Evolutionary conservation across 2,888 invertebrate genomes (phyloP).

Genomic region (Patella ulyssiponensis): DNA sequence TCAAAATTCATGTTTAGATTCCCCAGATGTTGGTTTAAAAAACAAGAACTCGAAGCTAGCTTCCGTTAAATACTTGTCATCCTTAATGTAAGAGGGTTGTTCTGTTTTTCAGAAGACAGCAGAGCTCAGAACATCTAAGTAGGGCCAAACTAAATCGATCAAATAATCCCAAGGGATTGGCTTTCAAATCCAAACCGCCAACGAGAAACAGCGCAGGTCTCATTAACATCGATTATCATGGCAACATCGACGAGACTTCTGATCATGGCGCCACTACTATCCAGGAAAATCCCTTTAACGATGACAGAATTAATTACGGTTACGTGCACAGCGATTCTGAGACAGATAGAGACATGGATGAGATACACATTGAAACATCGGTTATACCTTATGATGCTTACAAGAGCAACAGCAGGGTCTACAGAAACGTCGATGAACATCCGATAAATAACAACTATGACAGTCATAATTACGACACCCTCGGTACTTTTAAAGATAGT

Average conservation of each 20-base stretch:
- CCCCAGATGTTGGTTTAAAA: too few species aligned
- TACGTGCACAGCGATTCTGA: constrained; percentile 48
- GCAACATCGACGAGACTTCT: constrained; percentile 43
- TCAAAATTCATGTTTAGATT: too few species aligned
- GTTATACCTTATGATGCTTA: constrained; percentile 47
- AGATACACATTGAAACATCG: constrained; percentile 54
- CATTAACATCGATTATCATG: constrained; percentile 42
- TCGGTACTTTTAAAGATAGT: constrained; percentile 47
- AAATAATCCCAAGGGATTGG: constrained; percentile 51
- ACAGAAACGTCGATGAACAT: constrained; percentile 35
- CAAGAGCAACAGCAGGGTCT: background rate
- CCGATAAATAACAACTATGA: constrained; percentile 20
- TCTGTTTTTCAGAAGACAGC: constrained; percentile 42
- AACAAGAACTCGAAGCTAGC: too few species aligned
- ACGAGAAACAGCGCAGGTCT: constrained; percentile 45
- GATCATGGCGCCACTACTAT: constrained; percentile 45
- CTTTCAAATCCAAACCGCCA: constrained; percentile 49
- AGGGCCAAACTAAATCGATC: constrained; percentile 45
- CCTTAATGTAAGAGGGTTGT: background rate
- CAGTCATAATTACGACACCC: constrained; percentile 19
- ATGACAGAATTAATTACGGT: constrained; percentile 40
- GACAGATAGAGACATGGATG: constrained; percentile 45
- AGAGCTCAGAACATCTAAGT: constrained; percentile 52
- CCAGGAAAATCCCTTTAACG: constrained; percentile 50
- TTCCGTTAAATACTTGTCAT: too few species aligned